Evolutionary conservation across 2,888 invertebrate genomes (phyloP).

Genomic region (Blomia tropicalis): DNA sequence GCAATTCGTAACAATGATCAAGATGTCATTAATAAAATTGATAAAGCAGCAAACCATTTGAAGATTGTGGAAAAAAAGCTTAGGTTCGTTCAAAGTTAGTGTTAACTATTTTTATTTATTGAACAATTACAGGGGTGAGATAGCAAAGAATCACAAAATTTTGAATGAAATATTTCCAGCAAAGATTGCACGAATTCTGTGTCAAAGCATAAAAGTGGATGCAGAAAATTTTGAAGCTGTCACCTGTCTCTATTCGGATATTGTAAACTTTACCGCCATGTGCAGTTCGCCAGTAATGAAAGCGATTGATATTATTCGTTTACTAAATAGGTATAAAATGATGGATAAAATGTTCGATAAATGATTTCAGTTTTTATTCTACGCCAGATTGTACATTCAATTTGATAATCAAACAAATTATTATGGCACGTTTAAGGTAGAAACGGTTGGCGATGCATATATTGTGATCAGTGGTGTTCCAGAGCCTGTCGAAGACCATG

Average conservation of each 20-base stretch:
- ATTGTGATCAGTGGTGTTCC: slow-evolving; percentile 34
- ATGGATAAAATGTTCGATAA: no score
- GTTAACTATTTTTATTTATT: neutral
- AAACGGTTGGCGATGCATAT: slow-evolving; percentile 34
- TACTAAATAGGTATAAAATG: slow-evolving; percentile 30
- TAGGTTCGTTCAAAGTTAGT: slow-evolving; percentile 4
- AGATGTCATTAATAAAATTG: slow-evolving; percentile 32
- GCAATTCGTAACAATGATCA: slow-evolving; percentile 30
- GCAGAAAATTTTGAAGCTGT: slow-evolving; percentile 31
- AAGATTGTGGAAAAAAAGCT: slow-evolving; percentile 30
- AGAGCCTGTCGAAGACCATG: slow-evolving; percentile 32
- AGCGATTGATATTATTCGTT: slow-evolving; percentile 32
- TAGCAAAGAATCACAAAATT: slow-evolving; percentile 31
- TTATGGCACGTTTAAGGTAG: slow-evolving; percentile 31
- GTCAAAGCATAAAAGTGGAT: slow-evolving; percentile 29
- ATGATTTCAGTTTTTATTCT: neutral
- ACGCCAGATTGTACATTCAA: slow-evolving; percentile 26
- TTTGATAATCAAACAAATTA: slow-evolving; percentile 27
- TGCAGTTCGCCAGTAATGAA: slow-evolving; percentile 30
- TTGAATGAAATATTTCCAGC: slow-evolving; percentile 32
- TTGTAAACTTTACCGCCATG: slow-evolving; percentile 32
- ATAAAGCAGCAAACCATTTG: slow-evolving; percentile 32
- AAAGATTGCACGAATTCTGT: slow-evolving; percentile 30
- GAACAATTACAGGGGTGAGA: slow-evolving; percentile 29
- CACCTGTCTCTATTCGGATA: slow-evolving; percentile 31